Evolutionary conservation across 2,797 vertebrate species (phyloP), one percentile per base, ranked within the genome.

Genomic region (Gallirallus australis): DNA sequence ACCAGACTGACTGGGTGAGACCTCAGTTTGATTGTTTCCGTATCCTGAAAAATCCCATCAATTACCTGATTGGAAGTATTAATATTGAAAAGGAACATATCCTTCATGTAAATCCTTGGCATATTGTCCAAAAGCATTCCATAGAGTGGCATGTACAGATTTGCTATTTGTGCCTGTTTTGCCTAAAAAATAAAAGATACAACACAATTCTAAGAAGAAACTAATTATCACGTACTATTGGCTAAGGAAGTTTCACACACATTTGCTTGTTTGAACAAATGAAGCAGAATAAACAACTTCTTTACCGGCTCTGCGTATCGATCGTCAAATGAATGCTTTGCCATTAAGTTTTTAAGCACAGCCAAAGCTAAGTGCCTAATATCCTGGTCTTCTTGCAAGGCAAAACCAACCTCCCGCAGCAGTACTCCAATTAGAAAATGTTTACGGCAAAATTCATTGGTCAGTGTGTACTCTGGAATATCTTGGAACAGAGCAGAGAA

Each of bases 41-140:
- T 14, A 16, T 52, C 89, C 48, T 21, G 48, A 90, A 82, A 80
- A 82, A 50, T 1, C 40, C 47, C 39, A 12, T 2, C 4, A 21
- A 93, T 97, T 98, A 99, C 99, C 98, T 99, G 99, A 97, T 99
- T 99, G 73, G 99, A 99, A 52, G 99, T 98, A 73, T 98, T 99
- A 92, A 99, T 96, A 86, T 99, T 99, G 95, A 99, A 98, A 89
- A 99, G 99, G 94, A 99, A 99, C 54, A 99, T 97, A 87, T 99
- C 99, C 97, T 99, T 99, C 97, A 99, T 98, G 96, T 99, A 99
- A 96, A 99, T 99, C 66, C 99, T 98, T 21, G 99, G 99, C 99
- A 99, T 99, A 94, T 99, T 99, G 98, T 99, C 99, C 97, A 99
- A 98, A 82, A 99, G 99, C 96, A 99, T 98, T 65, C 99, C 99